These are phyloP conservation scores for Molothrus aeneus DNA, from an alignment of 2,797 vertebrate species.

Conservation along the genomic window DNA sequence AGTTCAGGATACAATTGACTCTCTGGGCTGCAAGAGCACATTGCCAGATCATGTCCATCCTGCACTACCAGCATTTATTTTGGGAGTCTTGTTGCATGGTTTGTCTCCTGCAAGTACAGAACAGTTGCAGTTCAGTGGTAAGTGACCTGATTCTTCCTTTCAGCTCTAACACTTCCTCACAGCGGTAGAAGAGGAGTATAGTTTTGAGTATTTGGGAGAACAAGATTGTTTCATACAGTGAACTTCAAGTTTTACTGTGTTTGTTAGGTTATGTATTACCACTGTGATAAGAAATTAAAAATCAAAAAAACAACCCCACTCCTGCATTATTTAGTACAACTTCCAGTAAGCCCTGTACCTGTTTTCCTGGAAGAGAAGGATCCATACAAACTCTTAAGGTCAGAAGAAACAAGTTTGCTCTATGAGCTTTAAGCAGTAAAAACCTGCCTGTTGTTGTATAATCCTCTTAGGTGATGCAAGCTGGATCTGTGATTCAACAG, in stretches of 20 bases:
- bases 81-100: rapidly evolving
- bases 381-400: background rate
- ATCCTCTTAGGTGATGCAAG: constrained; percentile 18
- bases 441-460: constrained; percentile 20
- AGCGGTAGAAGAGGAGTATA: background rate
- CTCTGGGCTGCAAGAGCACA: background rate
- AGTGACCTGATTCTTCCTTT: background rate
- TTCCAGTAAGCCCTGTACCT: background rate
- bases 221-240: background rate
- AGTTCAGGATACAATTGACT: background rate
- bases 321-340: background rate
- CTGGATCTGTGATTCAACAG: background rate
- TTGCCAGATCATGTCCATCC: background rate
- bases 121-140: background rate
- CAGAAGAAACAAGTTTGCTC: background rate
- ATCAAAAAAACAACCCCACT: background rate
- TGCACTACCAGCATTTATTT: background rate
- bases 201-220: background rate
- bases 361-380: background rate
- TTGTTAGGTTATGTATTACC: background rate
- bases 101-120: background rate
- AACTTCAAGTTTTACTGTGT: background rate
- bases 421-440: background rate
- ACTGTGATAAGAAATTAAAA: background rate
- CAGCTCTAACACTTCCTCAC: background rate